Percentiles rank a stretch among this genome's conserved stretches.
phyloP scores from a whole-genome alignment of 2,888 invertebrate species.

The Scelioninae gen. 1 region DNA sequence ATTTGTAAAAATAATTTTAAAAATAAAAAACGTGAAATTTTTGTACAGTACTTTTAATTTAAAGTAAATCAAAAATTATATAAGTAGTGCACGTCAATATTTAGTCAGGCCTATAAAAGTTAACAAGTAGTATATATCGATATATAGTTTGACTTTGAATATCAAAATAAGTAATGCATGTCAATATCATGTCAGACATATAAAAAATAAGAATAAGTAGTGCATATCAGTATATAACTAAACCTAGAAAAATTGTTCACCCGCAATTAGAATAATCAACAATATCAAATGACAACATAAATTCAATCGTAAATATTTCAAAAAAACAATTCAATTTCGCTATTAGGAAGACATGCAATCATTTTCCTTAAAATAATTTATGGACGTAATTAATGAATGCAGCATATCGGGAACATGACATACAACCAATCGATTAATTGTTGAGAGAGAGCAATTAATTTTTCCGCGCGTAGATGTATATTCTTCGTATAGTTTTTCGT shows the following conservation, averaged over 20 bases:
- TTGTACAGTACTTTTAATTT: background rate
- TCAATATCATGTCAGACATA: background rate
- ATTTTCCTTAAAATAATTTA: conserved; percentile 45
- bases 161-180: too few relatives aligned
- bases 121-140: background rate
- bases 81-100: too few relatives aligned
- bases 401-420: conserved; percentile 26
- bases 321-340: conserved; percentile 12
- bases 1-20: too few relatives aligned
- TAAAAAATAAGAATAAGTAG: background rate
- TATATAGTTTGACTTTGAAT: background rate
- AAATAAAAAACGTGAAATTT: too few relatives aligned
- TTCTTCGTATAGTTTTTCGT: conserved; percentile 26
- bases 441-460: conserved; percentile 46
- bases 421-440: conserved; percentile 50
- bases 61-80: background rate
- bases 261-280: background rate
- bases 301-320: background rate
- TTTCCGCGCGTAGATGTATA: conserved; percentile 10
- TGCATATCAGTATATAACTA: background rate
- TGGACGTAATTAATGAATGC: conserved; percentile 52
- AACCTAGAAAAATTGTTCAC: too few relatives aligned
- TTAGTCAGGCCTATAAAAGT: background rate
- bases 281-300: background rate
- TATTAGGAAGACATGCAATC: conserved; percentile 9